A percentile compares a stretch with the other conserved stretches of the same genome.
phyloP scores from a whole-genome alignment of 2,113 vertebrate species.

The Melospiza melodia region DNA sequence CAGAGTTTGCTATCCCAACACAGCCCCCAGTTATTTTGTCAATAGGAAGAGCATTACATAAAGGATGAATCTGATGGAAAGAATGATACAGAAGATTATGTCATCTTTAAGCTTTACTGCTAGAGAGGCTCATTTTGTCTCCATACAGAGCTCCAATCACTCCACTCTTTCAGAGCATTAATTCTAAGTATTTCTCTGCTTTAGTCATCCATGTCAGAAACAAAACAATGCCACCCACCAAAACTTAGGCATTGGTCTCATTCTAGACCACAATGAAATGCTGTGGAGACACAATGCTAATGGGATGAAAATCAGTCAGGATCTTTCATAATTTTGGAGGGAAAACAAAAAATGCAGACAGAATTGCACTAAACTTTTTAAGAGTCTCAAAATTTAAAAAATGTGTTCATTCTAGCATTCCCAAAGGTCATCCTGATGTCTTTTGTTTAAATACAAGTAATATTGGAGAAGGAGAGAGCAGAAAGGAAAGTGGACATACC shows the following conservation, averaged over 20 bases:
- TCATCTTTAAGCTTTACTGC: background rate
- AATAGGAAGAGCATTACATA: background rate
- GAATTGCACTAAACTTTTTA: background rate
- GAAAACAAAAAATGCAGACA: background rate
- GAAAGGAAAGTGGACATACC: background rate
- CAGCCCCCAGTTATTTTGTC: background rate
- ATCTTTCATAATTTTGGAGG: background rate
- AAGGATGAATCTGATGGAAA: background rate
- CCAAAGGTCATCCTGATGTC: background rate
- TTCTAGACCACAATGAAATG: background rate
- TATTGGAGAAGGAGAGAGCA: background rate
- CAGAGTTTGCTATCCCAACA: background rate
- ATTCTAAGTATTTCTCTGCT: background rate
- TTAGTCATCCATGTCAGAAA: background rate
- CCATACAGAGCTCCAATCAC: background rate
- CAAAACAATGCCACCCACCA: background rate
- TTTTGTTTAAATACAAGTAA: constrained; percentile 12
- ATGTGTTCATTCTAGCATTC: background rate
- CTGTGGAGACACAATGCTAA: background rate
- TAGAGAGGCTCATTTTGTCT: background rate
- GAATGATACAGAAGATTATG: background rate
- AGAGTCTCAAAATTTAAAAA: background rate
- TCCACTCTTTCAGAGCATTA: background rate
- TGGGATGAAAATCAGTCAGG: background rate
- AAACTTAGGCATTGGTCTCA: background rate